Percentiles rank a stretch among this genome's conserved stretches.
Evolutionary conservation across 2,113 vertebrate genomes (phyloP).

Genomic region (Nesogale talazaci): DNA sequence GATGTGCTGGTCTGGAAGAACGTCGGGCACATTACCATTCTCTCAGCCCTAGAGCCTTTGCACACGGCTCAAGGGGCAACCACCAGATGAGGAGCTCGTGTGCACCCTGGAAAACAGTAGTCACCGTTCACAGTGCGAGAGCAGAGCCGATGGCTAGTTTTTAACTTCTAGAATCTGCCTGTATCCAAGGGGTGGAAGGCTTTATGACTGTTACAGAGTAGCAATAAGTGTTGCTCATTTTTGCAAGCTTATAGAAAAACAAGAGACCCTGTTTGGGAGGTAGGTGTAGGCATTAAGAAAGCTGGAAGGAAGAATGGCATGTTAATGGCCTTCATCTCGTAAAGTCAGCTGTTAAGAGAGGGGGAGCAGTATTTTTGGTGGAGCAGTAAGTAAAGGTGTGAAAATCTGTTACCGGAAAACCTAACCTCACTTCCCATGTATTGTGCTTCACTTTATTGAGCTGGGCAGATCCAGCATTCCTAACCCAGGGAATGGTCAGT

Average conservation of each 20-base stretch:
- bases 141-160: background rate
- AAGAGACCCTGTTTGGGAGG: background rate
- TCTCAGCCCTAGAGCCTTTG: background rate
- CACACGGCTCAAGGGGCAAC: background rate
- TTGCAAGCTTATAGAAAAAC: background rate
- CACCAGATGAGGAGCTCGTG: background rate
- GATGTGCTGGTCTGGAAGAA: conserved; percentile 9
- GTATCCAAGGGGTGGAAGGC: too few species aligned
- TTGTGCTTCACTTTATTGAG: too few species aligned
- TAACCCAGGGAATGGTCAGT: too few species aligned
- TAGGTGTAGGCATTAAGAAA: background rate
- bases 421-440: too few species aligned
- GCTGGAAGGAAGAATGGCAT: background rate
- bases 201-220: too few species aligned
- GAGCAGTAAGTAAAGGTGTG: background rate
- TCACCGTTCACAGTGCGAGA: background rate
- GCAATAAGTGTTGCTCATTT: background rate
- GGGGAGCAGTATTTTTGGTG: background rate
- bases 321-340: background rate
- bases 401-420: background rate
- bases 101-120: background rate
- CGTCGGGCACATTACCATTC: background rate
- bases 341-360: background rate
- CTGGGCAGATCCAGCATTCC: too few species aligned
- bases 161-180: background rate